These are phyloP conservation scores for Galaxea fascicularis DNA, from an alignment of 92 coral and sea anemone species.

Conservation along the genomic window DNA sequence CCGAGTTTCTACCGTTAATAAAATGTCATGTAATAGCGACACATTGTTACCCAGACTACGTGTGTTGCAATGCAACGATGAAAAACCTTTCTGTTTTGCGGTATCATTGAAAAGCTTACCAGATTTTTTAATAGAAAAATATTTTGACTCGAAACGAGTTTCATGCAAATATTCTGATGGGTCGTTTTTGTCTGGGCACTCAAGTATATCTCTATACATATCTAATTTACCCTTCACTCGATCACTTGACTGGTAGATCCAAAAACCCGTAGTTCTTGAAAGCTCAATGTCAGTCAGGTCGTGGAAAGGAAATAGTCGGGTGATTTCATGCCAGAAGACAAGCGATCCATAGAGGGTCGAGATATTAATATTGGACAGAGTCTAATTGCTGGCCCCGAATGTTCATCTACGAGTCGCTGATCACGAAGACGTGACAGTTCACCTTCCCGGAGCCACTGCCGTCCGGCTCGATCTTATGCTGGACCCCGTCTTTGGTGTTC, in stretches of 20 bases:
- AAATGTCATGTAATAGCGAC: constrained; percentile 36
- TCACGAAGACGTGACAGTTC: too few relatives aligned
- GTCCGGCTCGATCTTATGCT: too few relatives aligned
- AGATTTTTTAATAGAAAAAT: not conserved
- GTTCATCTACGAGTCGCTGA: too few relatives aligned
- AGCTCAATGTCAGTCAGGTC: not conserved
- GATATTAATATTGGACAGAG: too few relatives aligned
- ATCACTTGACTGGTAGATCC: constrained; percentile 36
- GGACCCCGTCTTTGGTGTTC: too few relatives aligned
- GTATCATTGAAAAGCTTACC: constrained; percentile 20
- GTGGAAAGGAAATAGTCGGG: not conserved
- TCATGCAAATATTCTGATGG: constrained; percentile 18
- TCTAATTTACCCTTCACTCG: constrained; percentile 24
- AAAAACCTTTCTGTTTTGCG: constrained; percentile 43
- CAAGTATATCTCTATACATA: constrained; percentile 22
- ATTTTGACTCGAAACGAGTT: not conserved
- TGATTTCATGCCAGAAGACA: too few relatives aligned
- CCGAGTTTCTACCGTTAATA: constrained; percentile 23
- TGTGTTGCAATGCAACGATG: constrained; percentile 44
- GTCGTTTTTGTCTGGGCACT: constrained; percentile 30
- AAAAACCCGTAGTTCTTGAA: constrained; percentile 11
- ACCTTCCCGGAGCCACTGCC: too few relatives aligned
- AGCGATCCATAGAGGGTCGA: too few relatives aligned
- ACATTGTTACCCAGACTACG: constrained; percentile 33
- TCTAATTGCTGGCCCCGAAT: too few relatives aligned